Evolutionary conservation across 2,797 vertebrate genomes (phyloP), one percentile per base, ranked within the genome.

Genomic region (Cossypha niveicapilla): DNA sequence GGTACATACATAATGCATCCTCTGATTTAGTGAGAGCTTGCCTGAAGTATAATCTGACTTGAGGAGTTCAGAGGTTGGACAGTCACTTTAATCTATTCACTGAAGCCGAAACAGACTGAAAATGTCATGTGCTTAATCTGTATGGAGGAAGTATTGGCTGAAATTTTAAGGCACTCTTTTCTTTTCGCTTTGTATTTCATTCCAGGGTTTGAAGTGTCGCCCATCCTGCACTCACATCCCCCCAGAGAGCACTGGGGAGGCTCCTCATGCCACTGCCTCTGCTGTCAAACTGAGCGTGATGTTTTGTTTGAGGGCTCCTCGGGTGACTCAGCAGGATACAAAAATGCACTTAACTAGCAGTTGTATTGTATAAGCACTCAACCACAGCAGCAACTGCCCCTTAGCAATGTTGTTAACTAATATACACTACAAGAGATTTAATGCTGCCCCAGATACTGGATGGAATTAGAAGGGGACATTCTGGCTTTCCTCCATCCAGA

Each of bases 241-340:
- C 30, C 18, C 3, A 0, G 39, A 53, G 45, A 88, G 37, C 23
- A 34, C 39, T 72, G 47, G 39, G 14, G 35, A 32, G 11, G 11
- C 4, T 88, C 48, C 63, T 74, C 63, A 23, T 71, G 57, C 42
- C 53, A 41, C 23, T 19, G 18, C 35, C 53, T 67, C 56, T 90
- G 66, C 67, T 93, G 81, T 90, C 82, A 92, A 83, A 74, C 35
- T 54, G 63, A 94, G 86, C 34, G 0, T 39, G 48, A 41, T 73
- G 21, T 60, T 95, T 87, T 84, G 63, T 94, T 92, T 91, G 67
- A 94, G 71, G 63, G 53, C 54, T 90, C 86, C 58, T 94, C 47
- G 54, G 60, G 80, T 94, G 94, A 96, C 78, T 94, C 92, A 82
- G 92, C 90, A 94, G 77, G 77, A 91, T 41, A 77, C 39, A 94